Evolutionary conservation across 2,888 invertebrate species (phyloP).

Genomic region (Agriotes lineatus): DNA sequence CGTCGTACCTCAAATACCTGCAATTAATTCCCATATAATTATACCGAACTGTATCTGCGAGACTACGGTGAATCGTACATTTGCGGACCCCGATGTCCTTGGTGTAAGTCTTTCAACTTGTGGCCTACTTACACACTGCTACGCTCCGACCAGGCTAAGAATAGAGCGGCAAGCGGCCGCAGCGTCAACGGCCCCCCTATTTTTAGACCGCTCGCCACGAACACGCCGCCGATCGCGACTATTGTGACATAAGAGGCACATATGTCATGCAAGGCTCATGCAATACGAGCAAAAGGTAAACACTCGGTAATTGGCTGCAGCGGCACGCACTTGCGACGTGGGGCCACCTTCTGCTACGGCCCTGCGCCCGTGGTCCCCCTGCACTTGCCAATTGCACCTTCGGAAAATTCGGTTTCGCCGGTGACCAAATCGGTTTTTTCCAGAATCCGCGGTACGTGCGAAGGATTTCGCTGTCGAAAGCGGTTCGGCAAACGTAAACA

Average conservation of each 20-base stretch:
- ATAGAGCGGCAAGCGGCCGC: slow-evolving; percentile 52
- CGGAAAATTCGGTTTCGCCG: slow-evolving; percentile 27
- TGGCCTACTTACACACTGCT: slow-evolving; percentile 65
- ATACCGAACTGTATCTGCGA: slow-evolving; percentile 57
- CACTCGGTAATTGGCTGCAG: slow-evolving; percentile 35
- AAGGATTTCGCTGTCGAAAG: slow-evolving; percentile 39
- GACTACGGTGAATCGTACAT: slow-evolving; percentile 62
- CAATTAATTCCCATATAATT: slow-evolving; percentile 53
- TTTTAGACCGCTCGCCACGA: slow-evolving; percentile 54
- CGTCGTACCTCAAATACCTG: slow-evolving; percentile 50
- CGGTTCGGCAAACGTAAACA: slow-evolving; percentile 33
- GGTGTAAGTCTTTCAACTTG: slow-evolving; percentile 75
- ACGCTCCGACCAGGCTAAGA: slow-evolving; percentile 53
- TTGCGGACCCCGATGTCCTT: slow-evolving; percentile 77
- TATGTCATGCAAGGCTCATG: slow-evolving; percentile 46
- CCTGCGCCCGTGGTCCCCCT: no score
- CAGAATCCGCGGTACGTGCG: slow-evolving; percentile 35
- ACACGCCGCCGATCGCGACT: slow-evolving; percentile 50
- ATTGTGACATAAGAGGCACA: slow-evolving; percentile 60
- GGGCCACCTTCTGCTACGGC: slow-evolving; percentile 34
- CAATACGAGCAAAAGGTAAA: slow-evolving; percentile 45
- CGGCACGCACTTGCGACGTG: slow-evolving; percentile 20
- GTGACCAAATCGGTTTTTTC: slow-evolving; percentile 28
- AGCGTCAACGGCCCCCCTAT: slow-evolving; percentile 47
- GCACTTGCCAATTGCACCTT: slow-evolving; percentile 36